These are phyloP conservation scores for Bhutanitis thaidina DNA, from an alignment of 2,888 invertebrate genomes.

Conservation along the genomic window DNA sequence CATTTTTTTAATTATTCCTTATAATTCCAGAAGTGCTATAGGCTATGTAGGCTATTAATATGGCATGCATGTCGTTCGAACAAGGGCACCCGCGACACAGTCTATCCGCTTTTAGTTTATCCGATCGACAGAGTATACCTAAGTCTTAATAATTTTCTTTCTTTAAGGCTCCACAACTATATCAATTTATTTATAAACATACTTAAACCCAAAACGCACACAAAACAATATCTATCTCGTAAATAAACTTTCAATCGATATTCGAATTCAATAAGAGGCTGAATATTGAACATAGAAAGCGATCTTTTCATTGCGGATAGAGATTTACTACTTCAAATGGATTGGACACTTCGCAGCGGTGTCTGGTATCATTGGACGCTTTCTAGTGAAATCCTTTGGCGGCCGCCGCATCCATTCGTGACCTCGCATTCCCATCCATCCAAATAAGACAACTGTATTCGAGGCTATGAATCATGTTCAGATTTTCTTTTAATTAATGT, in stretches of 20 bases:
- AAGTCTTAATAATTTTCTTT: too few relatives aligned
- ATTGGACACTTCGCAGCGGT: slow-evolving; percentile 33
- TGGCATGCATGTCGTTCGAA: too few relatives aligned
- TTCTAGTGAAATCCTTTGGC: slow-evolving; percentile 48
- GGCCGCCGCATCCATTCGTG: slow-evolving; percentile 40
- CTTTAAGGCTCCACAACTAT: too few relatives aligned
- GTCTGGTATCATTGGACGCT: slow-evolving; percentile 53
- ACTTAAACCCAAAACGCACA: too few relatives aligned
- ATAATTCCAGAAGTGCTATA: too few relatives aligned
- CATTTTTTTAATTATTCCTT: too few relatives aligned
- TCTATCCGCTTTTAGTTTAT: too few relatives aligned
- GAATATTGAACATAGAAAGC: slow-evolving; percentile 38
- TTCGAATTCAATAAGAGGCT: slow-evolving; percentile 12
- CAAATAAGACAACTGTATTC: slow-evolving; percentile 12
- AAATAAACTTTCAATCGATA: slow-evolving; percentile 10
- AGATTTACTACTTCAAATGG: slow-evolving; percentile 51
- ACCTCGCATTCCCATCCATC: slow-evolving; percentile 42
- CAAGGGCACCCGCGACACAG: too few relatives aligned
- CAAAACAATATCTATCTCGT: background rate
- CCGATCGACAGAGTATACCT: too few relatives aligned
- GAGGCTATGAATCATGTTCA: background rate
- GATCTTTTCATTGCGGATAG: slow-evolving; percentile 46
- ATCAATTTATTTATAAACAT: too few relatives aligned
- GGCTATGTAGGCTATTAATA: too few relatives aligned
- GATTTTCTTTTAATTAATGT: too few relatives aligned